phyloP scores from a whole-genome alignment of 2,113 vertebrate genomes.

The Pelecanoides urinatrix region DNA sequence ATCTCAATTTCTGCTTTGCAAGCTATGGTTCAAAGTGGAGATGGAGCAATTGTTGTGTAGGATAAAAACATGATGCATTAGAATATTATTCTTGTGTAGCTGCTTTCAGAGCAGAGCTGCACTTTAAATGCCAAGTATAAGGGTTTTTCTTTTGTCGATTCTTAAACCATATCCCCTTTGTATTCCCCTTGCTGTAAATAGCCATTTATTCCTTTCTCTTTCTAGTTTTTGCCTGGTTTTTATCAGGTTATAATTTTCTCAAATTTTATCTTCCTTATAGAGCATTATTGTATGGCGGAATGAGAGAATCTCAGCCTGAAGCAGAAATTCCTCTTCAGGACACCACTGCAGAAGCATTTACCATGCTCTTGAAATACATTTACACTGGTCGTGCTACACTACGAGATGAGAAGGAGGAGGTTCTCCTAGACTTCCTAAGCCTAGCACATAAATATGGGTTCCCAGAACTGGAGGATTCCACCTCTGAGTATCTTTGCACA shows the following conservation, averaged over 20 bases:
- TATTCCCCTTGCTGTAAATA: background rate
- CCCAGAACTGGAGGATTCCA: slow-evolving; percentile 94
- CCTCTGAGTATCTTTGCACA: slow-evolving; percentile 94
- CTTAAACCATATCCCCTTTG: background rate
- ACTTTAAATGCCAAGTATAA: background rate
- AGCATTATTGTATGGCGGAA: slow-evolving; percentile 93
- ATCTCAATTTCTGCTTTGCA: background rate
- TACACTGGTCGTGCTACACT: slow-evolving; percentile 95
- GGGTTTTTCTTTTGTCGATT: background rate
- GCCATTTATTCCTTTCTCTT: background rate
- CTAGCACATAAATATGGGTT: slow-evolving; percentile 96
- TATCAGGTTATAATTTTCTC: background rate
- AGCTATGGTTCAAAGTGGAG: background rate
- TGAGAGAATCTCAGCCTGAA: slow-evolving; percentile 95
- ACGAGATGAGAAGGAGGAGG: slow-evolving; percentile 91
- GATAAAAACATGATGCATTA: background rate
- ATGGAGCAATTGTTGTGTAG: background rate
- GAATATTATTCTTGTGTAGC: background rate
- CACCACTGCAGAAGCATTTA: slow-evolving; percentile 93
- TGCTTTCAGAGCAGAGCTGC: background rate
- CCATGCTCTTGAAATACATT: slow-evolving; percentile 94
- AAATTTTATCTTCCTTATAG: slow-evolving; percentile 63
- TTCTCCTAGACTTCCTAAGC: slow-evolving; percentile 94
- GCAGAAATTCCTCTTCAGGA: slow-evolving; percentile 94
- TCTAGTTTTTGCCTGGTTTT: background rate